These are phyloP conservation scores for Ptychodera flava DNA, from an alignment of 35 echinoderm and acorn worm species.

Conservation along the genomic window DNA sequence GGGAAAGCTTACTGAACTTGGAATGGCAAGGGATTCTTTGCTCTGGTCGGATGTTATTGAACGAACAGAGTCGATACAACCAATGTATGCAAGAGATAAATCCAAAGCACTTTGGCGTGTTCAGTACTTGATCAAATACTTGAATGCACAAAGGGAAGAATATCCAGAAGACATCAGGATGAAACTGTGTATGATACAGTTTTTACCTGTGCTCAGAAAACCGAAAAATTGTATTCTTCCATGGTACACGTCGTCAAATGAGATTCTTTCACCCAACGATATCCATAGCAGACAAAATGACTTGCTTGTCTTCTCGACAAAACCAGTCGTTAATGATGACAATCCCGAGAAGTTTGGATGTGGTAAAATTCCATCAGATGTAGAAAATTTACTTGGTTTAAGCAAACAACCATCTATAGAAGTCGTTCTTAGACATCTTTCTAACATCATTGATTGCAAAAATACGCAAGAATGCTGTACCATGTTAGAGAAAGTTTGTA, in stretches of 20 bases:
- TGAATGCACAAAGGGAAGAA: not conserved
- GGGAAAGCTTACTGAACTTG: not conserved
- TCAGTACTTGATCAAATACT: not conserved
- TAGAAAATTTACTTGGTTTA: not conserved
- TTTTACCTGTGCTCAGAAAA: not conserved
- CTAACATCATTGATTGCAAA: not conserved
- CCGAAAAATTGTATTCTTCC: not conserved
- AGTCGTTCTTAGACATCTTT: not conserved
- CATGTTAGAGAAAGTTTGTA: not conserved
- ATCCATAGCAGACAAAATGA: not conserved
- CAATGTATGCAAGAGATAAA: not conserved
- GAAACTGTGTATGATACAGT: not conserved
- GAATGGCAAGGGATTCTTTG: not conserved
- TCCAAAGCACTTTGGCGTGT: not conserved
- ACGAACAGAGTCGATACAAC: not conserved
- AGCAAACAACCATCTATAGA: not conserved
- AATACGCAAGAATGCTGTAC: not conserved
- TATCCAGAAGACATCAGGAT: not conserved
- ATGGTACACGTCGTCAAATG: not conserved
- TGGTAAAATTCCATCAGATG: not conserved
- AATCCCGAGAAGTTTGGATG: not conserved
- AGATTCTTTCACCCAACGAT: not conserved
- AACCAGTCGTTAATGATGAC: slow-evolving; percentile 14
- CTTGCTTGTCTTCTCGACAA: not conserved
- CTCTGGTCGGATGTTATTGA: not conserved